These are phyloP conservation scores for Euphydryas editha DNA, from an alignment of 2,888 invertebrate species.

Conservation along the genomic window DNA sequence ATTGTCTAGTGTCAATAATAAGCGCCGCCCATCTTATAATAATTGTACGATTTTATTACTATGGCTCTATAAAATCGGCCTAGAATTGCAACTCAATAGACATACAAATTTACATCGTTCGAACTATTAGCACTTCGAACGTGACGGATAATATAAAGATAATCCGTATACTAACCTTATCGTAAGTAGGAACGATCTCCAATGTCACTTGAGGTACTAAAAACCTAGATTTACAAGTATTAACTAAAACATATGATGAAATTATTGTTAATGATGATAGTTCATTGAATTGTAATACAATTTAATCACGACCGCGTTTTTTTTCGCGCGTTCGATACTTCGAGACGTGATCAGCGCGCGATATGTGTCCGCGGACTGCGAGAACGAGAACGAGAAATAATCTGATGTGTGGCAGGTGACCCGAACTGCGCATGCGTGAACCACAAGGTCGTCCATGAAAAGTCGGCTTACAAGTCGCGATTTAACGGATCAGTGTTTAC, in stretches of 20 bases:
- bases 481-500: background rate
- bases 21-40: conserved; percentile 6
- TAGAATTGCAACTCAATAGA: conserved; percentile 41
- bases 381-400: conserved; percentile 35
- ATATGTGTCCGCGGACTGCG: conserved; percentile 64
- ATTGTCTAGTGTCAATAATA: background rate
- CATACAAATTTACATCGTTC: conserved; percentile 56
- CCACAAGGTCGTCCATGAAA: conserved; percentile 69
- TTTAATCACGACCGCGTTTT: conserved; percentile 26
- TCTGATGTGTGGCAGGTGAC: conserved; percentile 55
- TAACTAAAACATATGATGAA: conserved; percentile 4
- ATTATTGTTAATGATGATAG: conserved; percentile 14
- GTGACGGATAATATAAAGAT: conserved; percentile 63
- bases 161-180: conserved; percentile 55
- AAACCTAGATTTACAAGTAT: background rate
- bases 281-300: conserved; percentile 12
- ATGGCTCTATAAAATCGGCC: conserved; percentile 22
- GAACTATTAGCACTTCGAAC: conserved; percentile 66
- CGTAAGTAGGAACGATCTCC: conserved; percentile 9
- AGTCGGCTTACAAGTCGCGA: conserved; percentile 32
- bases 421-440: conserved; percentile 61
- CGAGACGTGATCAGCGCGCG: conserved; percentile 44
- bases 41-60: conserved; percentile 12
- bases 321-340: conserved; percentile 21
- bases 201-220: conserved; percentile 8